Percentiles rank a stretch among this genome's conserved stretches.
Conservation (phyloP, 2,888 invertebrate species). For the Lamellibrachia columna region DNA sequence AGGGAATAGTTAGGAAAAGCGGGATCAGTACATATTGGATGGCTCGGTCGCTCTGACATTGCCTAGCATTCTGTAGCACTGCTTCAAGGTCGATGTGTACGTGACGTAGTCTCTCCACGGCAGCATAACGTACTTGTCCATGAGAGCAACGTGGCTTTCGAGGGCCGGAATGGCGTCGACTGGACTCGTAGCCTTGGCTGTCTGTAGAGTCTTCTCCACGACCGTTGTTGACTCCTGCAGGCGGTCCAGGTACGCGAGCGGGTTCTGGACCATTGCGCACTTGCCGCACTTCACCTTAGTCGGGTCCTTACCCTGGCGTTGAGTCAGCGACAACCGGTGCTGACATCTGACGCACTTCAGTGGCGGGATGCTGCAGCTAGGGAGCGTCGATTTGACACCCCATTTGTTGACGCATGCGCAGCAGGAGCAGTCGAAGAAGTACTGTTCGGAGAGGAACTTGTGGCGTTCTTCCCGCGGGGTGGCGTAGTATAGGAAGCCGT, state of each 20-base stretch:
- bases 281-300: constrained; percentile 29
- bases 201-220: constrained; percentile 50
- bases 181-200: constrained; percentile 37
- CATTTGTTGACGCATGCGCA: constrained; percentile 71
- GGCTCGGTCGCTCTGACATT: constrained; percentile 39
- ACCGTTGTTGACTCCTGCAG: constrained; percentile 32
- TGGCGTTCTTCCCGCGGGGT: constrained; percentile 72
- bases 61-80: constrained; percentile 58
- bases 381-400: constrained; percentile 46
- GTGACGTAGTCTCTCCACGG: constrained; percentile 62
- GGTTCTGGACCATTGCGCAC: constrained; percentile 33
- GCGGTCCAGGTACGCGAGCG: constrained; percentile 32
- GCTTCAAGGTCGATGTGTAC: constrained; percentile 63
- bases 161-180: constrained; percentile 46
- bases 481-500: constrained; percentile 68
- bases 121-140: constrained; percentile 51
- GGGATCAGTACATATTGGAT: neutral
- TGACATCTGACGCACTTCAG: constrained; percentile 4
- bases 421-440: constrained; percentile 83
- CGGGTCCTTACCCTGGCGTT: constrained; percentile 29
- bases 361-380: constrained; percentile 46
- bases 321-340: constrained; percentile 16
- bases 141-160: constrained; percentile 49
- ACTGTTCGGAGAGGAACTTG: constrained; percentile 74
- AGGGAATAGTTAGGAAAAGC: constrained; percentile 2